Evolutionary conservation across 1,140 invertebrate species (phyloP).

Genomic region (Drosophila melanogaster): DNA sequence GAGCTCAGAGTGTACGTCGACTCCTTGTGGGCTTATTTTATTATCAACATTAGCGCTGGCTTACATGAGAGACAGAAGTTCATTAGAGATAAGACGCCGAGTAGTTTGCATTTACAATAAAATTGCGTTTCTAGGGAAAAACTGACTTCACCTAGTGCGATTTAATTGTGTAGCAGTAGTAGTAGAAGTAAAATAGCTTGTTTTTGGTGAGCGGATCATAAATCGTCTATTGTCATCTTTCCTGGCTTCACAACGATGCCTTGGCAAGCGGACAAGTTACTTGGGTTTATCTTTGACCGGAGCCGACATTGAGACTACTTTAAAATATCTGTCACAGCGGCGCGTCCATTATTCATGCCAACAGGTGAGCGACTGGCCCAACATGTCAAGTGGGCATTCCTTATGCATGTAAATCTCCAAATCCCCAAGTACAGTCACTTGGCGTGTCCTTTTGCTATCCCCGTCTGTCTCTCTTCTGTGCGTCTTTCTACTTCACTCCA

Average conservation of each 20-base stretch:
- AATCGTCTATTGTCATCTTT: background rate
- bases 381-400: constrained; percentile 38
- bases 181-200: too few species aligned
- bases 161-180: too few species aligned
- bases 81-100: too few species aligned
- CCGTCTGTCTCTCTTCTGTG: too few species aligned
- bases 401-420: constrained; percentile 71
- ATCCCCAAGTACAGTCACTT: constrained; percentile 53
- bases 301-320: background rate
- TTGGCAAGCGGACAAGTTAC: background rate
- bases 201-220: background rate
- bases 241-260: background rate
- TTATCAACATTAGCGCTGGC: too few species aligned
- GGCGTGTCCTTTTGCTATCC: background rate
- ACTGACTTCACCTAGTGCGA: too few species aligned
- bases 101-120: too few species aligned
- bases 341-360: constrained; percentile 11
- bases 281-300: background rate
- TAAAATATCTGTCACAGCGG: constrained; percentile 12
- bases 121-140: too few species aligned
- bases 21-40: too few species aligned
- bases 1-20: too few species aligned
- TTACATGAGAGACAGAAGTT: too few species aligned
- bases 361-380: background rate
- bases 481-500: too few species aligned